phyloP scores from a whole-genome alignment of 2,888 invertebrate genomes.

The Apotomis turbidana region DNA sequence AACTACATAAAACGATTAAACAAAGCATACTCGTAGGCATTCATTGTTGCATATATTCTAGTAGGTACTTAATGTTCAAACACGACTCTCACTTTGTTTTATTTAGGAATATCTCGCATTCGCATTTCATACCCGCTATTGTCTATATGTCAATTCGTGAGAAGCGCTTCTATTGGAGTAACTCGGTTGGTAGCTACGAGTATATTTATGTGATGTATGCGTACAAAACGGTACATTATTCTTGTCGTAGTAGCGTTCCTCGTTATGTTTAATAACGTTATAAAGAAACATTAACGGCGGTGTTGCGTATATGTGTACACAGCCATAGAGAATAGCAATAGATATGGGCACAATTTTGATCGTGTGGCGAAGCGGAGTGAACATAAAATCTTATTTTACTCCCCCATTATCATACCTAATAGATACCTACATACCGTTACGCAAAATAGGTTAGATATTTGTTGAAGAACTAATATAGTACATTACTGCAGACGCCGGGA shows the following conservation, averaged over 20 bases:
- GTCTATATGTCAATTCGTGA: background rate
- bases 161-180: background rate
- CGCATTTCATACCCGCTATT: background rate
- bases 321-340: background rate
- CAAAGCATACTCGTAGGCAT: too few species aligned
- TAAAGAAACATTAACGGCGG: background rate
- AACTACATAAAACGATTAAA: too few species aligned
- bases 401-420: background rate
- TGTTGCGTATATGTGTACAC: background rate
- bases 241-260: background rate
- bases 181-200: background rate
- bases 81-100: too few species aligned
- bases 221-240: background rate
- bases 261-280: background rate
- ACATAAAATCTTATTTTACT: background rate
- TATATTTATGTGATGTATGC: background rate
- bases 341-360: background rate
- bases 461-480: background rate
- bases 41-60: too few species aligned
- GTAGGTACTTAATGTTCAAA: too few species aligned
- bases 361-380: background rate
- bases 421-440: background rate
- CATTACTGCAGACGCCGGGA: too few species aligned
- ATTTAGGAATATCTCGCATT: background rate
- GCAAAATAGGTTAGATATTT: background rate